Evolutionary conservation across 2,113 vertebrate genomes (phyloP).

Genomic region (Phoxinus phoxinus): DNA sequence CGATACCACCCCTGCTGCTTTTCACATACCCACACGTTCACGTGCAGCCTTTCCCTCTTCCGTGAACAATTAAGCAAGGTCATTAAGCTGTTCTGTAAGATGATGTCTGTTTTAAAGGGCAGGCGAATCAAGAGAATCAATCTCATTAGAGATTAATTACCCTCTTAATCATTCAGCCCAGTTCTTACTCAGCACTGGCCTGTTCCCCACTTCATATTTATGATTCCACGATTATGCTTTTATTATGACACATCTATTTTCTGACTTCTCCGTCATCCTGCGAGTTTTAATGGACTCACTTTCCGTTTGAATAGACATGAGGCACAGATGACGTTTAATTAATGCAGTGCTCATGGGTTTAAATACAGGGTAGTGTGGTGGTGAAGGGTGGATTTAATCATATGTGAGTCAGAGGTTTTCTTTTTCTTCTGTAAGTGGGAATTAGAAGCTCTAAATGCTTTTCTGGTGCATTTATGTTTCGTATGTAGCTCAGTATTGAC

Average conservation of each 20-base stretch:
- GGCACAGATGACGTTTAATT: slow-evolving; percentile 23
- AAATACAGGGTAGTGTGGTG: background rate
- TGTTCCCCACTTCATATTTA: slow-evolving; percentile 12
- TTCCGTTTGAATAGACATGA: background rate
- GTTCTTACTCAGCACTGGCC: slow-evolving; percentile 51
- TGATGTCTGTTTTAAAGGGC: slow-evolving; percentile 60
- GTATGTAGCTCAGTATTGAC: background rate
- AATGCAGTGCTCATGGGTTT: slow-evolving; percentile 11
- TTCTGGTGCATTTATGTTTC: slow-evolving; percentile 9
- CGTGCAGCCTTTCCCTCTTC: background rate
- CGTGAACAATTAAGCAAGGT: slow-evolving; percentile 60
- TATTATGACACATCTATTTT: slow-evolving; percentile 57
- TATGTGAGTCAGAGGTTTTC: background rate
- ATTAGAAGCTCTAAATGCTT: background rate
- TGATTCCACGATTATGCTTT: slow-evolving; percentile 39
- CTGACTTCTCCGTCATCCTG: slow-evolving; percentile 39
- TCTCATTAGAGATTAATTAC: slow-evolving; percentile 63
- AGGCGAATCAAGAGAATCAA: slow-evolving; percentile 61
- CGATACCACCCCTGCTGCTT: background rate
- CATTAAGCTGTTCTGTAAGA: slow-evolving; percentile 41
- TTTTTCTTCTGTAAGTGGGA: background rate
- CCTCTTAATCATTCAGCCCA: slow-evolving; percentile 51
- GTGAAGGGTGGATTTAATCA: background rate
- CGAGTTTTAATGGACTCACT: slow-evolving; percentile 36
- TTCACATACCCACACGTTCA: slow-evolving; percentile 4